Base-by-base conservation (phyloP, 2,797 vertebrate genomes). In the Brachyrhaphis roseni region DNA sequence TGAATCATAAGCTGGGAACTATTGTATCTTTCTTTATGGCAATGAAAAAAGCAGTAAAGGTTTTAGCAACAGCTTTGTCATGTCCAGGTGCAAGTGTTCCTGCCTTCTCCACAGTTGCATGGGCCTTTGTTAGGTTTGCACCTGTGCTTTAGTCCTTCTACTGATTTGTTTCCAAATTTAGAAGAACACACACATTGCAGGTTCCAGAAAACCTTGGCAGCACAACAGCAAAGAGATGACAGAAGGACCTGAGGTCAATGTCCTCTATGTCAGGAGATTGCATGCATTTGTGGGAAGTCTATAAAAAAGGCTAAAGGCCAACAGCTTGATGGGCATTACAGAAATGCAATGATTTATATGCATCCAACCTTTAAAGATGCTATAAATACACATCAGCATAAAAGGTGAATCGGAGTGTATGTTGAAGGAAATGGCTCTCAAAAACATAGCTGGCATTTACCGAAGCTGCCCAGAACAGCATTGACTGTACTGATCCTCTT, bases 301-400 rank as follows among this genome's bases (percentile, higher is more conserved):
- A 87, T 89, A 90, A 74, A 87, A 70, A 86, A 85, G 79, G 85
- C 73, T 80, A 84, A 90, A 89, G 64, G 75, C 31, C 75, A 87
- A 77, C n/a, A 74, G 70, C 49, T 64, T 87, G 71, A 74, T 82
- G 78, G 76, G 73, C 82, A 89, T 90, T 49, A 87, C 64, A 84
- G 87, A 84, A 1, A 11, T 12, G n/a, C 39, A n/a, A 39, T 79
- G 57, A 83, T 84, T 82, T 84, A 81, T 72, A 47, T 53, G 64
- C 75, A 1, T 68, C 31, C 72, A 78, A 59, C 77, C 84, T 86
- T 83, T 79, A 76, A 80, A 84, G 72, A 80, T 78, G 75, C 68
- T 70, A 85, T 86, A 78, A 84, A 88, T 87, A 90, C 79, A 78
- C 73, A 85, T 81, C 47, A 55, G 47, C 36, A 82, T 36, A 59